Evolutionary conservation across 1,140 invertebrate genomes (phyloP), one percentile per base, ranked within the genome.

Genomic region (Drosophila persimilis): DNA sequence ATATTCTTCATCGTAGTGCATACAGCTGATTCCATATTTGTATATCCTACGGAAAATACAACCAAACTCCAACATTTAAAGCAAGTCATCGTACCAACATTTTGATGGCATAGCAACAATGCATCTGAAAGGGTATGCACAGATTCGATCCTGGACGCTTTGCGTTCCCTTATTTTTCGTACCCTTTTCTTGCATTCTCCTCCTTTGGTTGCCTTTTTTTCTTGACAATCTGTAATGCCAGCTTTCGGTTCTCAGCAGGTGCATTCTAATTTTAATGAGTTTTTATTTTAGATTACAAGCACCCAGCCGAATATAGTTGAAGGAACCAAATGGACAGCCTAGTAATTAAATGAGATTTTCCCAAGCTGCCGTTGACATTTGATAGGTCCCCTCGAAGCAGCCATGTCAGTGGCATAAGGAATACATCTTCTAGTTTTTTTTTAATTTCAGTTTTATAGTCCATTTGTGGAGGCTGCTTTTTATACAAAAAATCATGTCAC

Each of bases 201-300:
- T 26, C 26, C 22, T 13, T 52, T 13, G 17, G 31, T 24, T 44
- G 22, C 26, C 1, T 29, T 46, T 3, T 48, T 43, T 41, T 56
- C 35, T 13, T 69, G 45, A 35, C 65, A 69, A 57, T 57, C 44
- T 13, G 35, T 43, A 55, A 43, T 51, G 54, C 48, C 77, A 59
- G 46, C 50, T 41, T 44, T 69, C 39, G 8, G 70, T 66, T 75
- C 57, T 46, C 57, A 79, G 65, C 15, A 45, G 46, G 54, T 48
- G 70, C 67, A 50, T 64, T 73, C 53, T 60, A 85, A 77, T 85
- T 84, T 63, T 61, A 76, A 73, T 67, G 75, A 62, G 57, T 59
- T 60, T 63, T 35, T 26, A 39, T 13, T 13, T 50, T 22, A 50
- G 43, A 72, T 51, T 41, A 20, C 24, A 71, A 39, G 7, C 15